phyloP scores from a whole-genome alignment of 2,797 vertebrate species.

The Oophaga sylvatica region DNA sequence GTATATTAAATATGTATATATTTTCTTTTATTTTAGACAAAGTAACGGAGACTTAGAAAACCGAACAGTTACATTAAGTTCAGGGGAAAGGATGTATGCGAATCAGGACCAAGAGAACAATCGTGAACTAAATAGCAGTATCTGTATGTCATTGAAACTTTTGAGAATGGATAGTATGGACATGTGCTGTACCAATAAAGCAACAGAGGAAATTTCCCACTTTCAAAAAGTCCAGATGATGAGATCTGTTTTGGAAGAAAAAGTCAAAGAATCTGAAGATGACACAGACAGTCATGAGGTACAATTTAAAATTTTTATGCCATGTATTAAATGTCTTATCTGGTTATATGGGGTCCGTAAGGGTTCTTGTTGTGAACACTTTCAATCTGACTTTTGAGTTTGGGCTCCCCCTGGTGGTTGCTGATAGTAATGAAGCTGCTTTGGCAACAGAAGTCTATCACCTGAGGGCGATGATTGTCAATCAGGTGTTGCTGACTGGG shows the following conservation, averaged over 20 bases:
- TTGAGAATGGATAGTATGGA: conserved; percentile 80
- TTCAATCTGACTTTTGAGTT: too few species aligned
- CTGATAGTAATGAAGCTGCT: too few species aligned
- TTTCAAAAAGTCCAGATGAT: conserved; percentile 84
- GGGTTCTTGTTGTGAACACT: too few species aligned
- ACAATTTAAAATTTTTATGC: conserved; percentile 31
- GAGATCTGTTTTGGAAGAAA: conserved; percentile 84
- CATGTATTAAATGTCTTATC: not conserved
- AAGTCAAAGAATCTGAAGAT: conserved; percentile 69
- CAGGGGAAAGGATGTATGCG: conserved; percentile 69
- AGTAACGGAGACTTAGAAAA: conserved; percentile 66
- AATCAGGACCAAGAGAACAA: conserved; percentile 54
- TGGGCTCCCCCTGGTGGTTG: too few species aligned
- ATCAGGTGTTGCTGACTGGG: too few species aligned
- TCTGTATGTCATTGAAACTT: conserved; percentile 78
- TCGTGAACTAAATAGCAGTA: conserved; percentile 68
- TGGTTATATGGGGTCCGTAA: not conserved
- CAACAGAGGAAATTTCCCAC: conserved; percentile 78
- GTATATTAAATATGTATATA: not conserved
- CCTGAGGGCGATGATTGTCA: too few species aligned
- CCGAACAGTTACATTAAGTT: conserved; percentile 64
- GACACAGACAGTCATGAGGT: conserved; percentile 71
- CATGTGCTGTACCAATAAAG: conserved; percentile 73
- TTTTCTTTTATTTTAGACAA: conserved; percentile 68
- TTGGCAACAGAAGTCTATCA: too few species aligned